Base-by-base conservation (phyloP, 2,113 vertebrate species). In the Leptodactylus fuscus region DNA sequence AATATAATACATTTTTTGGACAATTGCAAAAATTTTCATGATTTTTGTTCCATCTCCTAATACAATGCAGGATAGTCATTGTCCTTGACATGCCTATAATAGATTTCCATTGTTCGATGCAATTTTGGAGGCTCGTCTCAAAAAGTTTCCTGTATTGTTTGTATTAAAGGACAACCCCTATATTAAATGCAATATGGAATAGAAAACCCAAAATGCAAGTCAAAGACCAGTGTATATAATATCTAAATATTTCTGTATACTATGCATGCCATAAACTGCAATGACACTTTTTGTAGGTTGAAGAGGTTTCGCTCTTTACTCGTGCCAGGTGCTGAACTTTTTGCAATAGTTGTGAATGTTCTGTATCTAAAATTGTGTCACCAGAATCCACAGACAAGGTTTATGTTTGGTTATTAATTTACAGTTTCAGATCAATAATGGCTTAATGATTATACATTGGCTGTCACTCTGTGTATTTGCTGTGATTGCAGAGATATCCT, bases 391-490 rank as follows among this genome's bases (percentile, higher is more conserved):
- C 77, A 80, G 55, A 29, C n/a, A 15, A 55, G 46, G 44, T 85
- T 85, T 79, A 27, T 85, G 55, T 71, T 73, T 18, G 58, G 77
- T 81, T 81, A 81, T 71, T 86, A 81, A 81, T 79, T 79, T 85
- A 85, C 83, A 86, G 51, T 86, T 73, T 41, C 4, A 20, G 71
- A 86, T 81, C 76, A 81, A 86, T 86, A 81, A 73, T 58, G 65
- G 83, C 24, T 86, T 81, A 86, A 80, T 86, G 24, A 86, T 86
- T 86, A 86, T 34, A 71, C 77, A 48, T 58, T 48, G 38, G 36
- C 51, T 86, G 60, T 79, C 60, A 79, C 58, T 38, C 24, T 85
- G 24, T 73, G 12, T 85, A n/a, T 36, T 41, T 79, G 18, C 62
- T 51, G 83, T 48, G 74, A 69, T 78, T 48, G 6, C 11, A 12